Evolutionary conservation across 2,113 vertebrate species (phyloP), one percentile per base, ranked within the genome.

Genomic region (Eublepharis macularius): DNA sequence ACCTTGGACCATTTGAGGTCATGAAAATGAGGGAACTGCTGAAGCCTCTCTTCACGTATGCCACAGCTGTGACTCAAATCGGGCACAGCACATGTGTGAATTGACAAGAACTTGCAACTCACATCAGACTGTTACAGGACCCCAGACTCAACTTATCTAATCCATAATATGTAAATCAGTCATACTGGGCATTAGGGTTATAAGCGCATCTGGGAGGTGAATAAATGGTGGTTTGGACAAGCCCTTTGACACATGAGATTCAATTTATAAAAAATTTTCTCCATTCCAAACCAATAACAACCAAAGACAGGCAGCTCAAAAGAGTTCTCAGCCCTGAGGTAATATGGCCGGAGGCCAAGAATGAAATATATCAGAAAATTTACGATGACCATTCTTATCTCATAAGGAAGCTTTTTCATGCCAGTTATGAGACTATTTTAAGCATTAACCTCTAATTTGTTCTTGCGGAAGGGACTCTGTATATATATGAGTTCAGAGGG

Each of bases 351-450:
- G 12, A 39, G 70, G 49, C 41, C 39, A 83, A 49, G 3, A 82
- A 76, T 0, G 19, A n/a, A 57, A 91, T 57, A 21, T 60, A 81
- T 19, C 4, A 80, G 36, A 74, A 0, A 0, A 73, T 21, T 47
- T 11, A 51, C 57, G 19, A 32, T 4, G 41, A 47, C 11, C 21
- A 36, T 82, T 85, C 36, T 68, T 85, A 65, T 78, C 85, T 36
- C 36, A 82, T 90, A 83, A 57, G 80, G 87, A 57, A 2, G 82
- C 63, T 74, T 66, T 47, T 47, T 47, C 10, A 10, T 84, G 49
- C 75, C 90, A 77, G 82, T 73, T 0, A 75, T 82, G 66, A 86
- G 34, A 54, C 12, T 60, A 1, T 29, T 79, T 80, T 79, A 86
- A 0, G 2, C 81, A 63, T 72, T 63, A 89, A 88, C 32, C 17